These are phyloP conservation scores for Agelaius tricolor DNA, from an alignment of 2,113 vertebrate genomes.

Conservation along the genomic window DNA sequence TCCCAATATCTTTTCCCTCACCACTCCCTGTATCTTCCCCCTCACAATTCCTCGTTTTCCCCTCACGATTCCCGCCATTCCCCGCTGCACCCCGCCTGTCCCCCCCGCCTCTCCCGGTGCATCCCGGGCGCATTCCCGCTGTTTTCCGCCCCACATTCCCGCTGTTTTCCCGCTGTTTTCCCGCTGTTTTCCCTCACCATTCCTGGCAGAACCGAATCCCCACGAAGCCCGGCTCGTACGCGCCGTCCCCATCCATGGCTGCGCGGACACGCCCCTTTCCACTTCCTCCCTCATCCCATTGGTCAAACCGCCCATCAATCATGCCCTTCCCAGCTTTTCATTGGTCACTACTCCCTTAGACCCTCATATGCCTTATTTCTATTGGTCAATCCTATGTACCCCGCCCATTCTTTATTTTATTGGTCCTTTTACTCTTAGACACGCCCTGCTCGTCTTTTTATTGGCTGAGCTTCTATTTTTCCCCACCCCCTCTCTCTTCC, in stretches of 20 bases:
- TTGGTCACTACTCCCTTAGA: accelerated
- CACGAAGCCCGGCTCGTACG: background rate
- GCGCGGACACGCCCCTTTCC: background rate
- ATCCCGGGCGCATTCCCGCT: background rate
- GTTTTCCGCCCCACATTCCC: background rate
- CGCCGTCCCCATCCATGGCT: background rate
- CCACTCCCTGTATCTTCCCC: too few species aligned
- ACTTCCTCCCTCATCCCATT: background rate
- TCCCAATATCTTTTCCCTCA: too few species aligned
- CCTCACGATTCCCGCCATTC: background rate
- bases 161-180: too few species aligned
- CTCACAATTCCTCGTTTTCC: too few species aligned
- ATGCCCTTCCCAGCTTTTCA: accelerated
- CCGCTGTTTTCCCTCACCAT: background rate
- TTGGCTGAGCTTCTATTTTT: accelerated
- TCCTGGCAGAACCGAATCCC: background rate
- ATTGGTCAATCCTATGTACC: accelerated
- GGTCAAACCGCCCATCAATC: accelerated
- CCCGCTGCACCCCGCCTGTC: background rate
- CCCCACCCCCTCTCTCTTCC: accelerated
- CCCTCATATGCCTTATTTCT: accelerated
- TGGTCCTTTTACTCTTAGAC: accelerated
- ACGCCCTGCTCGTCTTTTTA: accelerated
- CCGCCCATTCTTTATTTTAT: accelerated
- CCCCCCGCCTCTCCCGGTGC: background rate